A percentile compares a stretch with the other conserved stretches of the same genome.
Conservation (phyloP, 2,888 invertebrate species). For the Parnassius mnemosyne region DNA sequence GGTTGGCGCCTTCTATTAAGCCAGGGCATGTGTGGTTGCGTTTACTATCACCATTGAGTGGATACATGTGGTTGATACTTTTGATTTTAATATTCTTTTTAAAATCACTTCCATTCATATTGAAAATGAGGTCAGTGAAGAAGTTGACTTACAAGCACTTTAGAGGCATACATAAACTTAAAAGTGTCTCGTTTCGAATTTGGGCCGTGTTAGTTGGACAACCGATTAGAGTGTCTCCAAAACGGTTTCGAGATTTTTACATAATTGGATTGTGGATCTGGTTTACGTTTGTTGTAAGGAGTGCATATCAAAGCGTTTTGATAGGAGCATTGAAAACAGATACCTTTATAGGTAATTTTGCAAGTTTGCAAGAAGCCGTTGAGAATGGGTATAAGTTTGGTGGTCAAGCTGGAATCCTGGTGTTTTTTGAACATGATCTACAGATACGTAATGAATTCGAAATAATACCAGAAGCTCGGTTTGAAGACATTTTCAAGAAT, state of each 20-base stretch:
- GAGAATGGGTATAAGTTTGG: slow-evolving; percentile 54
- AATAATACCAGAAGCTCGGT: slow-evolving; percentile 51
- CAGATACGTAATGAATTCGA: slow-evolving; percentile 49
- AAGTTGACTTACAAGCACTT: slow-evolving; percentile 49
- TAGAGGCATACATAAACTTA: slow-evolving; percentile 47
- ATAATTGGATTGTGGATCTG: slow-evolving; percentile 60
- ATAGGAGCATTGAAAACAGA: slow-evolving; percentile 63
- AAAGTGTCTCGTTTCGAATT: slow-evolving; percentile 49
- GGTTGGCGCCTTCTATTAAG: slow-evolving; percentile 57
- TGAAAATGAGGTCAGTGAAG: slow-evolving; percentile 46
- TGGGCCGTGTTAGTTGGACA: slow-evolving; percentile 64
- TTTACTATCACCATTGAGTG: slow-evolving; percentile 56
- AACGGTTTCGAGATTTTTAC: slow-evolving; percentile 61
- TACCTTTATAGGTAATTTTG: slow-evolving; percentile 49
- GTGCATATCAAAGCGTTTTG: slow-evolving; percentile 62
- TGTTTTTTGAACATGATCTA: slow-evolving; percentile 59
- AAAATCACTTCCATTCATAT: slow-evolving; percentile 48
- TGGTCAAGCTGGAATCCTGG: slow-evolving; percentile 52
- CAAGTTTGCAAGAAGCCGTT: slow-evolving; percentile 49
- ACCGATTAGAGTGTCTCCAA: slow-evolving; percentile 51
- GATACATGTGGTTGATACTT: slow-evolving; percentile 57
- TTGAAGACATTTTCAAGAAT: slow-evolving; percentile 50
- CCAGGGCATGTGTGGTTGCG: slow-evolving; percentile 57
- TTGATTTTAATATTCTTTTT: slow-evolving; percentile 49
- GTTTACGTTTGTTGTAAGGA: slow-evolving; percentile 64